Evolutionary conservation across 1,140 invertebrate genomes (phyloP).

Genomic region (Drosophila bocqueti): DNA sequence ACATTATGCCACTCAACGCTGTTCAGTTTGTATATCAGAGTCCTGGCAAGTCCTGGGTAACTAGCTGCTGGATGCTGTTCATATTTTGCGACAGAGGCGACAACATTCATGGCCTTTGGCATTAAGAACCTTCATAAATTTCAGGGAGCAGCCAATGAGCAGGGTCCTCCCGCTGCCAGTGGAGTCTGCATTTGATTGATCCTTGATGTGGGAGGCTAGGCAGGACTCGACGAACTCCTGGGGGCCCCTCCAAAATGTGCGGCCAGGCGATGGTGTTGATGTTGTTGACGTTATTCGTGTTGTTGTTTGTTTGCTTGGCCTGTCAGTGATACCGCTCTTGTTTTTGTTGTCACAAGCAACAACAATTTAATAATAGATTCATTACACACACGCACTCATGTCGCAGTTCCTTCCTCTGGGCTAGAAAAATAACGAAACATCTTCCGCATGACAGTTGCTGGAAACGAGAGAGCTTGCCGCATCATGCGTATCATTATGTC

Average conservation of each 20-base stretch:
- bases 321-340: conserved; percentile 30
- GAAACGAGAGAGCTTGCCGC: conserved; percentile 30
- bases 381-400: conserved; percentile 60
- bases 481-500: conserved; percentile 72
- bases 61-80: conserved; percentile 52
- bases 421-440: conserved; percentile 59
- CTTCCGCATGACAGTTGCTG: conserved; percentile 46
- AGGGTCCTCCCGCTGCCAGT: conserved; percentile 24
- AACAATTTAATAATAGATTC: conserved; percentile 83
- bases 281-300: conserved; percentile 53
- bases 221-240: background rate
- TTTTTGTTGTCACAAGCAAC: conserved; percentile 70
- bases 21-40: conserved; percentile 10
- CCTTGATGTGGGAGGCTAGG: conserved; percentile 54
- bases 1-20: conserved; percentile 58
- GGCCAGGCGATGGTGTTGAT: conserved; percentile 56
- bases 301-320: conserved; percentile 49
- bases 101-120: conserved; percentile 79
- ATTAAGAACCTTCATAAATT: conserved; percentile 82
- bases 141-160: conserved; percentile 64
- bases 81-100: conserved; percentile 63
- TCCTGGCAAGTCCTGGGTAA: conserved; percentile 3
- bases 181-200: conserved; percentile 79
- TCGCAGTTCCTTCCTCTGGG: conserved; percentile 33
- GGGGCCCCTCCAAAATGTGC: conserved; percentile 41